These are phyloP conservation scores for Bombus affinis DNA, from an alignment of 1,140 invertebrate species.

Conservation along the genomic window DNA sequence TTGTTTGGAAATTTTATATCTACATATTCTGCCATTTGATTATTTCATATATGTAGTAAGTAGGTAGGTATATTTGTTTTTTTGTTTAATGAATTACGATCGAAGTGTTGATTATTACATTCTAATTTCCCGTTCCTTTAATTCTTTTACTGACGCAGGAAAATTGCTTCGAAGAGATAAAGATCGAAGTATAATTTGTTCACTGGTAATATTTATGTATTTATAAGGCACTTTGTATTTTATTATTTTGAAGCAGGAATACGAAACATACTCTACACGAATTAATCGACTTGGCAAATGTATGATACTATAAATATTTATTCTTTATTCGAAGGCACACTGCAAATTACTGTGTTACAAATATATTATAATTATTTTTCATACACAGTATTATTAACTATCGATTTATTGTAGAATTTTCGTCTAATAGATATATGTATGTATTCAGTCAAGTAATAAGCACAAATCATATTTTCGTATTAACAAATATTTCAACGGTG, in stretches of 20 bases:
- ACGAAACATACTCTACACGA: constrained; percentile 19
- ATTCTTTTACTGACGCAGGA: too few species aligned
- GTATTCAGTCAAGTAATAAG: constrained; percentile 28
- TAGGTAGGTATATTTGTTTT: neutral
- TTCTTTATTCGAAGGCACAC: constrained; percentile 38
- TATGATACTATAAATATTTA: constrained; percentile 15
- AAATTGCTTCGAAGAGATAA: neutral
- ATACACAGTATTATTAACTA: constrained; percentile 4
- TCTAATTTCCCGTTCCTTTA: neutral
- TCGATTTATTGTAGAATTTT: neutral
- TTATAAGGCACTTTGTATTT: constrained; percentile 40
- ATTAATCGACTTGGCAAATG: constrained; percentile 34
- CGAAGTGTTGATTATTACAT: too few species aligned
- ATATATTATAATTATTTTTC: constrained; percentile 5
- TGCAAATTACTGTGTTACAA: constrained; percentile 17
- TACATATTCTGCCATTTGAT: neutral
- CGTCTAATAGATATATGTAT: neutral
- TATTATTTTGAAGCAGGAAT: constrained; percentile 25
- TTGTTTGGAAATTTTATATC: neutral
- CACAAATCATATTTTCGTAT: neutral
- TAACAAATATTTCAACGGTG: constrained; percentile 20
- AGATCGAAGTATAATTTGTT: neutral
- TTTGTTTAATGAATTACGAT: neutral
- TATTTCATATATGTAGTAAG: neutral
- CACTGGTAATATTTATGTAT: constrained; percentile 9